These are phyloP conservation scores for Diaperis boleti DNA, from an alignment of 2,888 invertebrate genomes.

Conservation along the genomic window DNA sequence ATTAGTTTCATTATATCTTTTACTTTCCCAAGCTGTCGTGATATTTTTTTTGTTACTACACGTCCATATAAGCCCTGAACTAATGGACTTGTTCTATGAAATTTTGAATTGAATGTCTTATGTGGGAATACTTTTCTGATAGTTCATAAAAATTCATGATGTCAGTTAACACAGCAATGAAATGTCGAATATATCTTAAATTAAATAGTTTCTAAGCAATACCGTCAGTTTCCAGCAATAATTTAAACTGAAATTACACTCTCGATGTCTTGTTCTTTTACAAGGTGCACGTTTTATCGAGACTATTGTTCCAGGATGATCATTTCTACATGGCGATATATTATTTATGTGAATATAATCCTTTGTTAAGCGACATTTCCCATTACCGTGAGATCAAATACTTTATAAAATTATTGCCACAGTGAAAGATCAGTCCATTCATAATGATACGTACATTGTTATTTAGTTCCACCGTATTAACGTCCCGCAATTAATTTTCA, in stretches of 20 bases:
- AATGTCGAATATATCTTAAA: background rate
- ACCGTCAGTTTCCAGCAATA: conserved; percentile 3
- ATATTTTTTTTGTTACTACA: too few relatives aligned
- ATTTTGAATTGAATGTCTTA: background rate
- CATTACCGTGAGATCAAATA: conserved; percentile 9
- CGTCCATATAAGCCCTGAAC: background rate
- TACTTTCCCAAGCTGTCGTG: too few relatives aligned
- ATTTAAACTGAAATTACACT: conserved; percentile 2
- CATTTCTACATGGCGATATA: conserved; percentile 6
- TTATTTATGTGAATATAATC: conserved; percentile 11
- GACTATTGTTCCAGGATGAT: conserved; percentile 6
- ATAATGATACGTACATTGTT: conserved; percentile 3
- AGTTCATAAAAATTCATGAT: background rate
- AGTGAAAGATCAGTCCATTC: conserved; percentile 1
- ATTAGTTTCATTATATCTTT: too few relatives aligned
- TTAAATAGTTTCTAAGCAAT: conserved; percentile 4
- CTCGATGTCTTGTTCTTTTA: conserved; percentile 3
- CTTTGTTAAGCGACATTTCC: conserved; percentile 3
- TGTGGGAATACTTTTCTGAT: background rate
- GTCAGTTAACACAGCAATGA: background rate
- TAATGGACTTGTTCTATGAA: background rate
- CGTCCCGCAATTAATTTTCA: conserved; percentile 1
- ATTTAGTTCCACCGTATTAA: background rate
- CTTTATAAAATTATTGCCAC: background rate
- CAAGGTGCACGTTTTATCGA: conserved; percentile 6